Evolutionary conservation across 2,797 vertebrate species (phyloP), one percentile per base, ranked within the genome.

Genomic region (Pithecia hirsuta): DNA sequence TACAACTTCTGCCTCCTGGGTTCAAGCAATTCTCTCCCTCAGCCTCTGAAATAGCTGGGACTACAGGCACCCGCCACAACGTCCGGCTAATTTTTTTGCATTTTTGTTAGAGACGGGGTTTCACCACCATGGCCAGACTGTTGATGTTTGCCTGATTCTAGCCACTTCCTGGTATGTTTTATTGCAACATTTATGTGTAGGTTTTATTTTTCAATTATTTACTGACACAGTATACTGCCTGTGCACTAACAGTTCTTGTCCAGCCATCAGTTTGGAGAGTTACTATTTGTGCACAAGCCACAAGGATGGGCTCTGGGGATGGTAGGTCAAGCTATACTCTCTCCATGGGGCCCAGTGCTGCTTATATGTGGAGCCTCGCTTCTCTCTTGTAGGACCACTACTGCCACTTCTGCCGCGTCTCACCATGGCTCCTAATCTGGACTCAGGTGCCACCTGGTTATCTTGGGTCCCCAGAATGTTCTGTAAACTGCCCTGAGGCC

Each of bases 61-160:
- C 2, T 7, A 52, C 52, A 22, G 20, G 52, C 7, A 1, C 2
- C 20, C 0, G 7, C 52, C 52, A 55, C 52, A 20, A 22, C 0
- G 7, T 20, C 52, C 2, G 7, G 6, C 52, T 55, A 55, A 22
- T 55, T 55, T 55, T 55, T 55, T 55, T 55, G 20, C 8, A 22
- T 55, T 22, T 55, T 55, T 55, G 22, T 55, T 22, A 55, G 20
- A 55, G 20, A 55, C 20, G 22, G 20, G 52, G 52, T 55, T 22
- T 55, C 52, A 55, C 52, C 20, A 22, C 3, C 2, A 1, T 8
- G 2, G 20, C 52, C 52, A 67, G 50, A 30, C 10, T 85, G 4
- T 84, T 7, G 48, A 41, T 91, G 89, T 48, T 91, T 95, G 33
- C 20, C 75, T 93, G 81, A 80, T 80, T 90, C 46, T 39, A 67